Percentiles rank a stretch among this genome's conserved stretches.
These are phyloP conservation scores for Melanogrammus aeglefinus DNA, from an alignment of 2,797 vertebrate species.

Conservation along the genomic window DNA sequence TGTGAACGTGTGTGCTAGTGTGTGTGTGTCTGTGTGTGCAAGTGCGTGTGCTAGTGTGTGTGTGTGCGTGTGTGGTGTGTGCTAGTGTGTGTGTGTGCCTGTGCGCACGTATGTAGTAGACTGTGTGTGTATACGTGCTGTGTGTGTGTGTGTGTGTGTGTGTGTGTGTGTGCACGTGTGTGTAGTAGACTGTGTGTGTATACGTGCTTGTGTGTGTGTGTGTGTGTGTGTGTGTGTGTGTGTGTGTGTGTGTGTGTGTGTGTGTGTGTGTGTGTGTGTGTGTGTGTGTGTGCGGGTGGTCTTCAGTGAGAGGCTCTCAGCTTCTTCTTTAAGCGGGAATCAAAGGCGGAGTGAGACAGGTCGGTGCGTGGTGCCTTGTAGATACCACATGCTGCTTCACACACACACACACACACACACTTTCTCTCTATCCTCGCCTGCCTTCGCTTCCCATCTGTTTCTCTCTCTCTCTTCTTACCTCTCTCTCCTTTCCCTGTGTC, in stretches of 20 bases:
- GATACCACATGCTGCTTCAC: conserved; percentile 51
- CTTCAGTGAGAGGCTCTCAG: conserved; percentile 37
- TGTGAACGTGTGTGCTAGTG: too few relatives aligned
- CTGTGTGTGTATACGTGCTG: neutral
- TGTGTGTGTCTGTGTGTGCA: too few relatives aligned
- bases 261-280: neutral
- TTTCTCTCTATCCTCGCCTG: neutral
- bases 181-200: too few relatives aligned
- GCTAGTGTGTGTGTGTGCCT: too few relatives aligned
- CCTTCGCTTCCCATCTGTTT: conserved; percentile 1
- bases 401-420: conserved; percentile 32
- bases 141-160: too few relatives aligned
- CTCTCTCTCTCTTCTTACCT: too few relatives aligned
- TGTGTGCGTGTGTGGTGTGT: too few relatives aligned
- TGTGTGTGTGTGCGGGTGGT: too few relatives aligned
- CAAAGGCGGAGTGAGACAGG: conserved; percentile 55
- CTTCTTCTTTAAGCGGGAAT: conserved; percentile 53
- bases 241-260: neutral
- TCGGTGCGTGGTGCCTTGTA: conserved; percentile 55
- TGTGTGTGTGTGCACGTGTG: too few relatives aligned
- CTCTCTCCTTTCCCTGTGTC: too few relatives aligned
- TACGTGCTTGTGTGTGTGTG: neutral
- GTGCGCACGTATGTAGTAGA: too few relatives aligned
- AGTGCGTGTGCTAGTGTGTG: neutral
- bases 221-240: neutral